These are phyloP conservation scores for Homarus americanus DNA, from an alignment of 1,140 invertebrate species.

Conservation along the genomic window DNA sequence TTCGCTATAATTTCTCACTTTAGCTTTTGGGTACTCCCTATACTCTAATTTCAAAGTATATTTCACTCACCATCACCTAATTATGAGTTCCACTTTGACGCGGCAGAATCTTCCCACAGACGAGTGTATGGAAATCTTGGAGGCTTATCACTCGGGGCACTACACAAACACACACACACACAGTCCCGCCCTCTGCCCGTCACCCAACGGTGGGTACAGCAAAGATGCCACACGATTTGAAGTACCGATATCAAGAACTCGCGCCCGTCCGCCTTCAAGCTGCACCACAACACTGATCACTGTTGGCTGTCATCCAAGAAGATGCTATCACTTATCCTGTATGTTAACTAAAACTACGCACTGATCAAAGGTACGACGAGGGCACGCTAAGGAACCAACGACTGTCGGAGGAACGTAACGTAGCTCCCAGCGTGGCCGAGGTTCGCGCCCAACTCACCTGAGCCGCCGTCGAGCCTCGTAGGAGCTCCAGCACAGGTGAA, in stretches of 20 bases:
- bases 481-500: neutral
- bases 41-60: neutral
- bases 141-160: neutral
- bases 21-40: neutral
- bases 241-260: neutral
- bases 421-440: conserved; percentile 2
- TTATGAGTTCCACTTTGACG: neutral
- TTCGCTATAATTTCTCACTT: neutral
- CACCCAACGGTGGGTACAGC: neutral
- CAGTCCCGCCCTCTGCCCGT: neutral
- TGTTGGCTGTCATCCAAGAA: neutral
- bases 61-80: neutral
- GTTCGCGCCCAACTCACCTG: conserved; percentile 34
- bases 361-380: neutral
- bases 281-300: neutral
- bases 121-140: neutral
- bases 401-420: conserved; percentile 20
- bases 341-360: neutral
- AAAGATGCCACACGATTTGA: neutral
- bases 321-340: neutral
- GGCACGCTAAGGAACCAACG: conserved; percentile 9
- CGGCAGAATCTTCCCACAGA: neutral
- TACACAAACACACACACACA: neutral
- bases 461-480: neutral
- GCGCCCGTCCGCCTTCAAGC: neutral